Conservation (phyloP, 2,113 vertebrate genomes). For the Lepidothrix coronata region DNA sequence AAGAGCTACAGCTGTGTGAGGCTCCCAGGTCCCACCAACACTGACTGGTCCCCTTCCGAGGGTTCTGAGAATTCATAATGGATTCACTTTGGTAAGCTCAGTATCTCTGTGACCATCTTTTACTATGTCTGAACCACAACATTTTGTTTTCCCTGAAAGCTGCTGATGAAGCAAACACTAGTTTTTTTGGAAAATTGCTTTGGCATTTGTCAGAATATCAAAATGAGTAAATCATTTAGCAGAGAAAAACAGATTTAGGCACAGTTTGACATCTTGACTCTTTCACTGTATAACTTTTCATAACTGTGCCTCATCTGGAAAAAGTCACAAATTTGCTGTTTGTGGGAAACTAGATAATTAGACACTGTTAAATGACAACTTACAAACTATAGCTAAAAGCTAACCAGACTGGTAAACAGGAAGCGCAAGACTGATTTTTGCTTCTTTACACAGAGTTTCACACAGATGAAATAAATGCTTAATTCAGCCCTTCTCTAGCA, state of each 20-base stretch:
- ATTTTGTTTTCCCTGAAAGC: constrained; percentile 16
- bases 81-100: not conserved
- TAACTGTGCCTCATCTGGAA: constrained; percentile 23
- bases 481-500: constrained; percentile 24
- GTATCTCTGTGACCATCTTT: not conserved
- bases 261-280: not conserved
- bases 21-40: not conserved
- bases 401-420: constrained; percentile 18
- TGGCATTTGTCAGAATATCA: not conserved
- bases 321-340: constrained; percentile 8
- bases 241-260: constrained; percentile 37
- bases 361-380: constrained; percentile 23
- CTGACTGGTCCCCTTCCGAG: not conserved
- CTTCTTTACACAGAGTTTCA: constrained; percentile 17
- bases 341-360: constrained; percentile 39
- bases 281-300: not conserved
- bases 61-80: not conserved
- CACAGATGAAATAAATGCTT: not conserved
- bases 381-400: constrained; percentile 9
- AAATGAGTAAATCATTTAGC: constrained; percentile 1
- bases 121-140: not conserved
- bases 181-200: not conserved
- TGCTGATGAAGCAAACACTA: not conserved
- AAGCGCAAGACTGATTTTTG: not conserved
- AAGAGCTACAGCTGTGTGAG: not conserved